These are phyloP conservation scores for Morone chrysops DNA, from an alignment of 2,113 vertebrate species.

Conservation along the genomic window DNA sequence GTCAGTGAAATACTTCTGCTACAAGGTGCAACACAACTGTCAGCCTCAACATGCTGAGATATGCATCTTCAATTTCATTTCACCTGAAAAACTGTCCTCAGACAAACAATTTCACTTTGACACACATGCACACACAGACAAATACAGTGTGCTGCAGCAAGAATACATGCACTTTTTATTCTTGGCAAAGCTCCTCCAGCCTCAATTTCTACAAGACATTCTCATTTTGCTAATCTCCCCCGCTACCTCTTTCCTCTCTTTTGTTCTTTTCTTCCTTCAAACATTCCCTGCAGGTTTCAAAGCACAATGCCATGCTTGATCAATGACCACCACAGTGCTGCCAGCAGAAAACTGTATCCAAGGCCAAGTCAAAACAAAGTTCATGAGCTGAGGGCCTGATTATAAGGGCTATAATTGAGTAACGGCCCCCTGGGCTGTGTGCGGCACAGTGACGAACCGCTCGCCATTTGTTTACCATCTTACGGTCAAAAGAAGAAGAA, in stretches of 20 bases:
- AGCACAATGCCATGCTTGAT: slow-evolving; percentile 57
- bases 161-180: background rate
- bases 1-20: background rate
- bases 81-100: background rate
- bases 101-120: background rate
- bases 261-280: slow-evolving; percentile 47
- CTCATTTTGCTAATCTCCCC: slow-evolving; percentile 49
- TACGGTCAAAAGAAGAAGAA: slow-evolving; percentile 16
- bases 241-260: slow-evolving; percentile 12
- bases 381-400: slow-evolving; percentile 55
- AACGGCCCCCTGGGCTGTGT: slow-evolving; percentile 18
- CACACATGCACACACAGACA: background rate
- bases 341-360: slow-evolving; percentile 42
- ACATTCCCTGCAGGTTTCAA: slow-evolving; percentile 55
- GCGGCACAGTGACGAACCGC: slow-evolving; percentile 10
- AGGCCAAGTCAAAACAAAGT: slow-evolving; percentile 58
- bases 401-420: slow-evolving; percentile 56
- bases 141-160: background rate
- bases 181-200: slow-evolving; percentile 27
- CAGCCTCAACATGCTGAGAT: slow-evolving; percentile 11
- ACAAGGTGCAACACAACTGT: background rate
- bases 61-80: slow-evolving; percentile 27
- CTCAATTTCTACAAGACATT: slow-evolving; percentile 22
- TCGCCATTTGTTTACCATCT: slow-evolving; percentile 28
- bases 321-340: slow-evolving; percentile 57